Base-by-base conservation (phyloP, 2,888 invertebrate species). In the Trachelus iudaicus region DNA sequence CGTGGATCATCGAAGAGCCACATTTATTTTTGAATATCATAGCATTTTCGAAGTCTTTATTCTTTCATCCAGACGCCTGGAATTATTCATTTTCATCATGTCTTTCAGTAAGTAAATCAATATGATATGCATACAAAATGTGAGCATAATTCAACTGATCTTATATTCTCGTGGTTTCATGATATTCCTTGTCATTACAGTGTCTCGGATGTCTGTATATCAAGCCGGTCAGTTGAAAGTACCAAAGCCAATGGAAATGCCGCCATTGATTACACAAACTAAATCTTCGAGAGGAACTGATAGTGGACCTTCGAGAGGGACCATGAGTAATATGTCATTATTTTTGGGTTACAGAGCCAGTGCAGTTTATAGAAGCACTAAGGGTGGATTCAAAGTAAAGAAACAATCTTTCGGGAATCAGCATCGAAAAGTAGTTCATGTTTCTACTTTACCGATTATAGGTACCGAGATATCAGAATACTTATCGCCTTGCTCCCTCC, bases 381-480 rank as follows among this genome's bases (percentile, higher is more conserved):
- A 74, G 34, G 77, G 77, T 69, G 77, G 77, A 37, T 77, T 73
- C 31, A 77, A 77, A 74, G 77, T 77, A 31, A 37, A 37, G 40
- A 40, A 15, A 56, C 9, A 23, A 56, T 56, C 9, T 15, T 23
- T 23, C 23, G 56, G 6, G 1, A 56, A 56, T 56, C 23, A 56
- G 23, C 23, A 56, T 23, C 23, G 0, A 56, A 56, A 9, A 9
- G 56, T 56, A 23, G 6, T 56, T 56, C 2, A 6, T 2, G 2
- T 23, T 56, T 56, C 9, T 6, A 56, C 56, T 23, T 56, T 23
- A 56, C 23, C 56, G 56, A 56, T 23, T 71, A 9, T 37, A 90
- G 90, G 80, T 86, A 0, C 89, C 89, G 13, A 85, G 80, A 78
- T 89, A 87, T 56, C 88, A 89, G 77, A 90, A 90, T 79, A 90